Evolutionary conservation across 1,140 invertebrate species (phyloP), one percentile per base, ranked within the genome.

Genomic region (Aricia agestis): DNA sequence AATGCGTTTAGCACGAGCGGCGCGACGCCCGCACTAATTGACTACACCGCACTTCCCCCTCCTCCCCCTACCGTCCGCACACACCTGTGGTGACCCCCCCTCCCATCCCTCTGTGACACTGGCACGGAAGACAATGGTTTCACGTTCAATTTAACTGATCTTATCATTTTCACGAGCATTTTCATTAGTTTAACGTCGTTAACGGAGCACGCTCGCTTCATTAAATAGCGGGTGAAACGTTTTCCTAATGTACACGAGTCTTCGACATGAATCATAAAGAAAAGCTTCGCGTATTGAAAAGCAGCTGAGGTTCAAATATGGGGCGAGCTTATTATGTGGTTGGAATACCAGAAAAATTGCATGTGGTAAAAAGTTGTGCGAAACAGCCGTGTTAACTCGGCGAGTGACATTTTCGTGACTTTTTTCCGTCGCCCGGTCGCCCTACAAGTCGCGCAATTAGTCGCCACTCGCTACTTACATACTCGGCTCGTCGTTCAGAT

Each of bases 121-220:
- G 45, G 45, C 45, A 15, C 45, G 45, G 19, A 63, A 63, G 59
- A 63, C 59, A 63, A 63, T 63, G 59, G 18, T 63, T 63, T 63
- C 59, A 63, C 59, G 59, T 63, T 19, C 59, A 63, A 19, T 63
- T 63, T 63, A 63, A 63, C 18, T 19, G 59, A 63, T 63, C 59
- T 63, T 25, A 59, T 18, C 58, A 63, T 25, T 63, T 63, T 25
- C 59, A 63, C 19, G 18, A 63, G 19, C 59, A 63, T 19, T 63
- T 63, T 52, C 45, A 52, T 52, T 52, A 52, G 45, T 52, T 52
- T 11, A 52, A 52, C 10, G 45, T 52, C 45, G 11, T 52, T 15
- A 52, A 52, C 45, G 45, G 45, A 52, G 13, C 45, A 52, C 45
- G 45, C 45, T 52, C 45, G 45, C 45, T 52, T 52, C 10, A 52